Evolutionary conservation across 2,888 invertebrate genomes (phyloP), one percentile per base, ranked within the genome.

Genomic region (Andrena marginata): DNA sequence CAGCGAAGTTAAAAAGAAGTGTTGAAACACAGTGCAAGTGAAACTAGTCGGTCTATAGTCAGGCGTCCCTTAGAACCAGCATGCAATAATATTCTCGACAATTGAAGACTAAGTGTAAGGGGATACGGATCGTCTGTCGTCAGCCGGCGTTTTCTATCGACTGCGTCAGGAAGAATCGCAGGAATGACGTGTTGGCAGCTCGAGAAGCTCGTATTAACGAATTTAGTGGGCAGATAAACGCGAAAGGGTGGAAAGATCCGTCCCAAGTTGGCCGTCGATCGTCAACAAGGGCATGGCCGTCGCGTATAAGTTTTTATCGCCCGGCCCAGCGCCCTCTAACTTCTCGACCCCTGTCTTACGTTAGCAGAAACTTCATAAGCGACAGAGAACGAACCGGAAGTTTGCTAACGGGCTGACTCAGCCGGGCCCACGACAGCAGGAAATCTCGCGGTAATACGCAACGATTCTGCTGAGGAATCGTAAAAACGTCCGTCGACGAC

Each of bases 391-490:
- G 73, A 71, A 42, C 77, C 65, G 72, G 73, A 83, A 82, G 82
- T 83, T 83, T 77, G 67, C 82, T 77, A 83, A 83, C 82, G 82
- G 77, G 82, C 83, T 83, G 83, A 82, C 77, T 82, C 83, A 77
- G 82, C 48, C 69, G 51, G 69, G 49, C 16, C 71, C 68, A 29
- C 80, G 70, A 59, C 71, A 62, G 35, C 35, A 48, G 51, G 49
- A 64, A 72, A 76, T 76, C 42, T 81, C 82, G 77, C 72, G 81
- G 72, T 81, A 80, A 82, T 68, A 63, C 81, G 71, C 64, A 68
- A 80, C 80, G 71, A 80, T 76, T 82, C 76, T 64, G 82, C 82
- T 54, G 82, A 80, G 71, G 54, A 49, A 62, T 76, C 70, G 74
- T 62, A 76, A 80, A 82, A 82, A 80, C 71, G 56, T 42, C 73